Evolutionary conservation across 2,888 invertebrate species (phyloP), one percentile per base, ranked within the genome.

Genomic region (Zelleria hepariella): DNA sequence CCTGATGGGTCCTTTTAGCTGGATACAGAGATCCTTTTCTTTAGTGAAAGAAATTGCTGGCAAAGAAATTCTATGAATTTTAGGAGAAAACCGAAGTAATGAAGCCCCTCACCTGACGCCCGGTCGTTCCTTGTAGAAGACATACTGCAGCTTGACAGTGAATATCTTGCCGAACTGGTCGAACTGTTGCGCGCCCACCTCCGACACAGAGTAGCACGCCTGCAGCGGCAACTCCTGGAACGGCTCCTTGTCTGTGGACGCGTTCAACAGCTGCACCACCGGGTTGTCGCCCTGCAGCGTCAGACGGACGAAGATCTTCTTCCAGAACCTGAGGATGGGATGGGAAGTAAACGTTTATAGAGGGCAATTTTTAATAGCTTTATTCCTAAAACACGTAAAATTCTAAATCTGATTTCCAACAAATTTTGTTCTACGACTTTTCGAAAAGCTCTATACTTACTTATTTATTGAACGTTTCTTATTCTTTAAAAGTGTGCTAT

Each of bases 111-210:
- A 86, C 87, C 88, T 80, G 20, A 98, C 97, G 1, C 99, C 99
- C 0, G 99, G 98, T 10, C 98, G 91, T 81, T 99, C 99, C 81
- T 98, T 98, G 82, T 99, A 99, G 82, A 98, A 97, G 60, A 99
- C 95, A 77, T 98, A 98, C 81, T 99, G 99, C 66, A 98, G 86
- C 80, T 98, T 99, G 60, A 99, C 93, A 0, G 99, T 99, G 89
- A 99, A 99, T 69, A 99, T 98, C 89, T 99, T 99, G 27, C 99
- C 99, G 79, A 95, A 99, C 80, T 98, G 97, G 85, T 99, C 99
- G 78, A 97, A 99, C 80, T 99, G 99, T 86, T 99, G 99, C 42
- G 98, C 96, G 57, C 95, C 95, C 56, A 97, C 94, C 63, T 97
- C 98, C 3, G 98, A 98, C 54, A 98, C 94, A 1, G 97, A 97